A percentile compares a stretch with the other conserved stretches of the same genome.
Evolutionary conservation across 2,113 vertebrate genomes (phyloP).

Genomic region (Cettia cetti): DNA sequence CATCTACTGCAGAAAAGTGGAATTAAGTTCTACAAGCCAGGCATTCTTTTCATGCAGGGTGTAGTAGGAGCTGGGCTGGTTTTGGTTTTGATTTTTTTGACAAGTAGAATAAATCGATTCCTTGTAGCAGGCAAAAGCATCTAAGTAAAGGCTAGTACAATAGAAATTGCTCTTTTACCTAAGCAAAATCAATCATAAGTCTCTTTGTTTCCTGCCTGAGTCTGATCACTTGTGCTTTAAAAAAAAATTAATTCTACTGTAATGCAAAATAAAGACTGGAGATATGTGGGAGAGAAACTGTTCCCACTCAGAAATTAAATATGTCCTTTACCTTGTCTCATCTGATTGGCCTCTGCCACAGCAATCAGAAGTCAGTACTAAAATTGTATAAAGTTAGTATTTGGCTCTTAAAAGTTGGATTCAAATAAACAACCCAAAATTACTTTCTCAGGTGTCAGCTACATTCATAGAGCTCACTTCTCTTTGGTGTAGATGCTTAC

Average conservation of each 20-base stretch:
- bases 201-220: constrained; percentile 66
- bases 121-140: constrained; percentile 56
- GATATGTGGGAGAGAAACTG: constrained; percentile 51
- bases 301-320: constrained; percentile 52
- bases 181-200: constrained; percentile 70
- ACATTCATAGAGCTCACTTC: neutral
- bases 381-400: neutral
- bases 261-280: constrained; percentile 56
- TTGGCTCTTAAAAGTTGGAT: neutral
- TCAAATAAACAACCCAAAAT: neutral
- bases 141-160: constrained; percentile 62
- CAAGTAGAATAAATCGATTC: constrained; percentile 57
- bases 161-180: constrained; percentile 69
- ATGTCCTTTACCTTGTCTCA: neutral
- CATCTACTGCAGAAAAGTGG: neutral
- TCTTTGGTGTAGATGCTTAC: neutral
- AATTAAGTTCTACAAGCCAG: constrained; percentile 34
- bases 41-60: neutral
- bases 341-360: neutral
- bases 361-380: neutral
- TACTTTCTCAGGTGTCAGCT: neutral
- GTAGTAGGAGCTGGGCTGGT: neutral
- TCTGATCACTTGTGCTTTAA: constrained; percentile 60
- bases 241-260: neutral
- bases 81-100: constrained; percentile 54